These are phyloP conservation scores for Drosophila basisetae DNA, from an alignment of 2,888 invertebrate species.

Conservation along the genomic window DNA sequence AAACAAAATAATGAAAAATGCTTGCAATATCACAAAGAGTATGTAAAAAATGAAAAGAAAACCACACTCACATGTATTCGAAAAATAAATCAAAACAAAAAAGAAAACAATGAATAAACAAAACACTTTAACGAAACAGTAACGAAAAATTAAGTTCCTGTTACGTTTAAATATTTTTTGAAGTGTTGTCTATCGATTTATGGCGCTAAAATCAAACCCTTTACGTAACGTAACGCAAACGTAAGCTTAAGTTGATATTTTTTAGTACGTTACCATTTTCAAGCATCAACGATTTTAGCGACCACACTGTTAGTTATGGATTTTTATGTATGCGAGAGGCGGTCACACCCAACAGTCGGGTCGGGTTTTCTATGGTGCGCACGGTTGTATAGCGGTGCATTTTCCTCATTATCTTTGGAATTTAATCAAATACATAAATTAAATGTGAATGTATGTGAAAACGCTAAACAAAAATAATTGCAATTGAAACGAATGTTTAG, in stretches of 20 bases:
- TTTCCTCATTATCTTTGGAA: conserved; percentile 36
- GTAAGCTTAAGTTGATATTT: neutral
- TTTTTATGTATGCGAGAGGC: conserved; percentile 20
- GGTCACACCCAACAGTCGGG: conserved; percentile 47
- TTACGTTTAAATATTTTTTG: neutral
- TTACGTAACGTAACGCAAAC: neutral
- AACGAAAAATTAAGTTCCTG: neutral
- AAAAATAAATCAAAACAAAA: conserved; percentile 28
- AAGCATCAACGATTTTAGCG: neutral
- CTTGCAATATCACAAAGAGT: conserved; percentile 54
- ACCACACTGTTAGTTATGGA: conserved; percentile 17
- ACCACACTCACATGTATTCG: conserved; percentile 35
- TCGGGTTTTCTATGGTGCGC: conserved; percentile 49
- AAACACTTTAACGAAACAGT: conserved; percentile 33
- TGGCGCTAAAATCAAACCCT: conserved; percentile 4
- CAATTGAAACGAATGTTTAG: neutral
- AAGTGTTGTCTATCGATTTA: conserved; percentile 6
- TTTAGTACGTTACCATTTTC: conserved; percentile 2
- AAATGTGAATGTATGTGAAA: conserved; percentile 21
- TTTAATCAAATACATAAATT: conserved; percentile 42
- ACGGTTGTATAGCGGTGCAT: conserved; percentile 48
- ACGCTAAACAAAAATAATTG: conserved; percentile 6
- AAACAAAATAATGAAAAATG: conserved; percentile 14
- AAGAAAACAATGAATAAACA: conserved; percentile 49
- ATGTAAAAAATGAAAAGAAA: conserved; percentile 31